Evolutionary conservation across 2,113 vertebrate genomes (phyloP), one percentile per base, ranked within the genome.

Genomic region (Chrysemys picta): DNA sequence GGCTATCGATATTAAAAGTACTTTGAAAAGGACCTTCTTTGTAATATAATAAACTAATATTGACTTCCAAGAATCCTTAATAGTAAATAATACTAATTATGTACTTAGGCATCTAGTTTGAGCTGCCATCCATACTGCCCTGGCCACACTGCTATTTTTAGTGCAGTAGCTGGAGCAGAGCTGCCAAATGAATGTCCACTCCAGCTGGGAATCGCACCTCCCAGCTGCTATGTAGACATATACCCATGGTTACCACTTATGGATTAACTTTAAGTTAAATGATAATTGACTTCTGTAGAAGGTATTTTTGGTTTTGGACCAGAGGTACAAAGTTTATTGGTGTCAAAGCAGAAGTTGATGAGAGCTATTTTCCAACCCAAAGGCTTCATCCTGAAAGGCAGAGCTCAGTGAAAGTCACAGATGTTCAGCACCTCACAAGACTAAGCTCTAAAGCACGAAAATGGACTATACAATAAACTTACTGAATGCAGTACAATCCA

Each of bases 381-480:
- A 95, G 93, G 87, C n/a, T 47, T 96, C 80, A 52, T 62, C 59
- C 59, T 87, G 82, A 45, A 76, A 92, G 91, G 84, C 88, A 80
- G 72, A 42, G 38, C 42, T 76, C 38, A 76, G 22, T 76, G 72
- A 9, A 45, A 45, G 38, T 25, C 27, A 6, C n/a, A 38, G 69
- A 42, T 72, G 16, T 38, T 38, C n/a, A 72, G 4, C 19, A 72
- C 19, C 69, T 62, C 29, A n/a, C 16, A 69, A 69, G 62, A 69
- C 35, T n/a, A 76, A 22, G 22, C 4, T 24, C 72, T 76, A 25
- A 76, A 45, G 22, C 72, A 87, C 65, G 75, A 84, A 75, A 45
- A 53, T 49, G 57, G 89, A 54, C 8, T 52, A 65, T 72, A 56
- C 59, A 81, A 6, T 57, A 35, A 84, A 53, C 80, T 94, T 89